These are phyloP conservation scores for Drosophila carrolli DNA, from an alignment of 1,140 invertebrate genomes.

Conservation along the genomic window DNA sequence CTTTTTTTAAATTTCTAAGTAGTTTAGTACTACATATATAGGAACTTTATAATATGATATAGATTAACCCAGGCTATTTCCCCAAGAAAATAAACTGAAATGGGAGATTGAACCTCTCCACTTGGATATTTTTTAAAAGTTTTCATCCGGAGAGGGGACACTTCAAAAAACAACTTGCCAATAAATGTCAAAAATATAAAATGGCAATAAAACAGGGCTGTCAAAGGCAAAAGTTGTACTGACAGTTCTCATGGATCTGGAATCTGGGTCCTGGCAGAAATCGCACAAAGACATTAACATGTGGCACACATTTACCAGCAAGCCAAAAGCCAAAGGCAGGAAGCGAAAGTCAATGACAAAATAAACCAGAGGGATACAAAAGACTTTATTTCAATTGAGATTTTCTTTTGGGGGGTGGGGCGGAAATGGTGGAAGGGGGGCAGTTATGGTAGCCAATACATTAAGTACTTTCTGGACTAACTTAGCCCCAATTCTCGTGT, in stretches of 20 bases:
- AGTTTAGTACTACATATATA: no score
- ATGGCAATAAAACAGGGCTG: slow-evolving; percentile 52
- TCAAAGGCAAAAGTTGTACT: slow-evolving; percentile 54
- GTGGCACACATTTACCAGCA: slow-evolving; percentile 52
- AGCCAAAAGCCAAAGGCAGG: slow-evolving; percentile 50
- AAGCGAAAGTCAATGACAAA: slow-evolving; percentile 46
- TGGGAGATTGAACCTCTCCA: background rate
- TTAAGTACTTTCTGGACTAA: slow-evolving; percentile 52
- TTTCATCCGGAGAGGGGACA: slow-evolving; percentile 12
- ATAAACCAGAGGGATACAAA: slow-evolving; percentile 41
- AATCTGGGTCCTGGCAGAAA: slow-evolving; percentile 15
- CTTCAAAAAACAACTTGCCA: slow-evolving; percentile 59
- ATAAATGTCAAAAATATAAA: slow-evolving; percentile 65
- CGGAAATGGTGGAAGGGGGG: background rate
- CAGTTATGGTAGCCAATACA: slow-evolving; percentile 38
- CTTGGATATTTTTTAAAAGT: slow-evolving; percentile 2
- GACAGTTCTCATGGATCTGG: slow-evolving; percentile 13
- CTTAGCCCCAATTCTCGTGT: slow-evolving; percentile 4
- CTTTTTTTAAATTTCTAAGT: no score
- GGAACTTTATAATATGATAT: background rate
- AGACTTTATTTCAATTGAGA: slow-evolving; percentile 48
- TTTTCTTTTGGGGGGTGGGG: background rate
- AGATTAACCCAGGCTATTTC: background rate
- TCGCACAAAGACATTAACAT: slow-evolving; percentile 58
- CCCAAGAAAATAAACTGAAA: slow-evolving; percentile 2